A percentile compares a stretch with the other conserved stretches of the same genome.
Evolutionary conservation across 2,888 invertebrate species (phyloP).

Genomic region (Chaitophorus viminalis): DNA sequence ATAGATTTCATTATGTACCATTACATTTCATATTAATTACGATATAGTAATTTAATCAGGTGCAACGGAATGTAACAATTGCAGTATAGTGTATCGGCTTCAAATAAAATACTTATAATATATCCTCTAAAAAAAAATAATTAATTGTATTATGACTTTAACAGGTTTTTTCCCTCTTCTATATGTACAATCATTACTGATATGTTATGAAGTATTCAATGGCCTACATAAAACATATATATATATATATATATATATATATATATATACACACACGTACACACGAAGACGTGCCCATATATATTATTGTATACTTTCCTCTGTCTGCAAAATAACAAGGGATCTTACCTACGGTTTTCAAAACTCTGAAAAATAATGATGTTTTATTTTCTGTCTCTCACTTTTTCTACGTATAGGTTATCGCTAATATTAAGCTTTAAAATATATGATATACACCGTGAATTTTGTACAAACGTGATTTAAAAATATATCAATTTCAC

Average conservation of each 20-base stretch:
- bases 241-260: background rate
- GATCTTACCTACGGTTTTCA: background rate
- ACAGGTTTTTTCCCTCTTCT: background rate
- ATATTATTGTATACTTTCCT: background rate
- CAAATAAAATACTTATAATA: background rate
- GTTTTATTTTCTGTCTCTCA: background rate
- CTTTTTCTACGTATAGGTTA: background rate
- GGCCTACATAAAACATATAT: background rate
- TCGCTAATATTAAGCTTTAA: background rate
- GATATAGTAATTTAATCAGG: too few species aligned
- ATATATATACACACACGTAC: background rate
- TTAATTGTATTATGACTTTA: constrained; percentile 9
- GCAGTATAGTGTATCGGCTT: too few species aligned
- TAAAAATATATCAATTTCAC: background rate
- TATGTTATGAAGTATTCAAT: background rate
- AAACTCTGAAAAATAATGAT: constrained; percentile 11
- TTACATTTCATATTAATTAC: too few species aligned
- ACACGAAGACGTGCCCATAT: background rate
- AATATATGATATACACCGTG: background rate
- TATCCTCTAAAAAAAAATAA: background rate
- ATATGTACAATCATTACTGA: background rate
- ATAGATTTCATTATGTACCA: too few species aligned
- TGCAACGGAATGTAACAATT: too few species aligned
- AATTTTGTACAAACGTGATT: background rate
- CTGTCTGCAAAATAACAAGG: background rate